Percentiles rank a stretch among this genome's conserved stretches.
phyloP scores from a whole-genome alignment of 2,113 vertebrate genomes.

The Passer montanus region DNA sequence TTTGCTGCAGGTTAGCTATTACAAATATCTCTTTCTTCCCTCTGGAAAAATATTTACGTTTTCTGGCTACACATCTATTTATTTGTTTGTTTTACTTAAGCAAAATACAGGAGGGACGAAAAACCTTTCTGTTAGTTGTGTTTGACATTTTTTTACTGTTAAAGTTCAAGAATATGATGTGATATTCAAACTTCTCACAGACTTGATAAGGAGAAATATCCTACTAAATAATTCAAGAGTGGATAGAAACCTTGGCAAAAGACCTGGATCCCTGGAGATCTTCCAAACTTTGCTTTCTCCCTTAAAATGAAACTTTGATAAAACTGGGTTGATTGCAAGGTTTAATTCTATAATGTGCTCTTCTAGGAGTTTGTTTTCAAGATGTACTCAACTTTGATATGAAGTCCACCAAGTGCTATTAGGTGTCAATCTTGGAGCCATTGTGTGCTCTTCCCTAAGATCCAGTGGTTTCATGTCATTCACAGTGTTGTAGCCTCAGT shows the following conservation, averaged over 20 bases:
- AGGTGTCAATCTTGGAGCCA: neutral
- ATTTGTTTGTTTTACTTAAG: neutral
- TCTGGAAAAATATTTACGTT: neutral
- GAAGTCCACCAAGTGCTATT: neutral
- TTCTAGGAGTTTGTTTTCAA: neutral
- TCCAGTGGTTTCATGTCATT: fast-evolving
- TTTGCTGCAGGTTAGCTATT: neutral
- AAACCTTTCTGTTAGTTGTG: neutral
- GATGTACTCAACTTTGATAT: neutral
- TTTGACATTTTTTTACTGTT: neutral
- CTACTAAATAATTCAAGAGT: neutral
- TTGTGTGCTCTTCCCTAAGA: neutral
- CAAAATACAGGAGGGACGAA: neutral
- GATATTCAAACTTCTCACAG: neutral
- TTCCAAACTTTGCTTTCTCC: neutral
- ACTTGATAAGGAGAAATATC: neutral
- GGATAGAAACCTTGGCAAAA: neutral
- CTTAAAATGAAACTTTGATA: neutral
- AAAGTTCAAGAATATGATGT: neutral
- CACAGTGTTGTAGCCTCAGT: neutral
- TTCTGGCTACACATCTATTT: neutral
- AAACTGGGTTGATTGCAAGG: neutral
- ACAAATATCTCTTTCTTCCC: neutral
- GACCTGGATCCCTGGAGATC: neutral
- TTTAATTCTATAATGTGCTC: neutral